These are phyloP conservation scores for Drosophila orosa DNA, from an alignment of 1,140 invertebrate genomes.

Conservation along the genomic window DNA sequence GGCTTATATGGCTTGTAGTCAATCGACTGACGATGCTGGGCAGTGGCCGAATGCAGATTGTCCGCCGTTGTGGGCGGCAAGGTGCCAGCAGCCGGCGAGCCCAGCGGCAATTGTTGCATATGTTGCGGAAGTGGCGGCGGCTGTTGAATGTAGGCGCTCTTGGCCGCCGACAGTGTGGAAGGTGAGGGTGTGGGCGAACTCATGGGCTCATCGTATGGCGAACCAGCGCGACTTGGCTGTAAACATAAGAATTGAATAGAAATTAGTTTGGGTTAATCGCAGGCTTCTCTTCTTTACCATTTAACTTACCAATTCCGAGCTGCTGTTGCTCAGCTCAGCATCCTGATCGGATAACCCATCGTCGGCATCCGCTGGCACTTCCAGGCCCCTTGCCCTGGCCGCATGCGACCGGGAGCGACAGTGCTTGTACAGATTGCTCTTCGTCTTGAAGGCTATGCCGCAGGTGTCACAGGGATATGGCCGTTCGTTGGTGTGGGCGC, in stretches of 20 bases:
- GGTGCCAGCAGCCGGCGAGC: slow-evolving; percentile 77
- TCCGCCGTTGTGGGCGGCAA: slow-evolving; percentile 71
- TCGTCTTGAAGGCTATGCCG: slow-evolving; percentile 97
- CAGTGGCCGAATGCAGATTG: slow-evolving; percentile 59
- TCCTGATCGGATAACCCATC: slow-evolving; percentile 86
- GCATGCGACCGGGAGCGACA: slow-evolving; percentile 92
- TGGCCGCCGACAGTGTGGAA: slow-evolving; percentile 68
- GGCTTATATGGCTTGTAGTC: slow-evolving; percentile 88
- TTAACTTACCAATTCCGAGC: slow-evolving; percentile 76
- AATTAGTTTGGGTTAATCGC: not conserved
- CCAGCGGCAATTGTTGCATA: slow-evolving; percentile 75
- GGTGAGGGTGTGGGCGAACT: slow-evolving; percentile 70
- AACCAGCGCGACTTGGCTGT: slow-evolving; percentile 74
- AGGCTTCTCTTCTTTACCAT: rapidly evolving
- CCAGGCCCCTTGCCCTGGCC: slow-evolving; percentile 87
- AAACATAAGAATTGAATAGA: slow-evolving; percentile 2
- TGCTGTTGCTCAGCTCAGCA: slow-evolving; percentile 80
- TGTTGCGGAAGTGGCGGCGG: slow-evolving; percentile 55
- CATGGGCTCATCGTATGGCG: slow-evolving; percentile 74
- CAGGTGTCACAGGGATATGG: slow-evolving; percentile 95
- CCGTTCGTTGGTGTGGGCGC: slow-evolving; percentile 96
- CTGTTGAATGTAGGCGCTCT: slow-evolving; percentile 73
- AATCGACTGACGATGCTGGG: slow-evolving; percentile 62
- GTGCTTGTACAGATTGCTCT: slow-evolving; percentile 97
- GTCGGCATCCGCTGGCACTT: slow-evolving; percentile 85